Evolutionary conservation across 2,888 invertebrate genomes (phyloP).

Genomic region (Dryococelus australis): DNA sequence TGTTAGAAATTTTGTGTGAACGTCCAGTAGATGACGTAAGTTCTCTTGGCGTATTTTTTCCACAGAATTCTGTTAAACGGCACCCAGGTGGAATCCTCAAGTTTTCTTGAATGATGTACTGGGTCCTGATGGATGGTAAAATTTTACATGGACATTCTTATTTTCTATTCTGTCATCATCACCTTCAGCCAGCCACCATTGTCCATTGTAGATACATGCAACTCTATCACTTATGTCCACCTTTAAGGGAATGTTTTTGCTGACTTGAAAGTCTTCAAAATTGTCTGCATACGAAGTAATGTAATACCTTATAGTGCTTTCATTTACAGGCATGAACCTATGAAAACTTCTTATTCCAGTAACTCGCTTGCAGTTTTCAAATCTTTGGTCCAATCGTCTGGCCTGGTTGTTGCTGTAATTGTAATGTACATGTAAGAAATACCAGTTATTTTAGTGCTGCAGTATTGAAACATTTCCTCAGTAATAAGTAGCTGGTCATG

Average conservation of each 20-base stretch:
- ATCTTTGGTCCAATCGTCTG: too few relatives aligned
- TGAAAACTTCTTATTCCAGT: neutral
- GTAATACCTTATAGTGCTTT: neutral
- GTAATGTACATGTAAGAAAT: too few relatives aligned
- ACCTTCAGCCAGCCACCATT: neutral
- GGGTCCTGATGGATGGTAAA: conserved; percentile 20
- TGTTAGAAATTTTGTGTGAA: neutral
- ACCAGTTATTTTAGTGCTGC: too few relatives aligned
- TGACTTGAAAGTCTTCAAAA: too few relatives aligned
- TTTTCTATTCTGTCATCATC: neutral
- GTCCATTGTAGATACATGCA: neutral
- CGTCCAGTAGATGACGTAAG: neutral
- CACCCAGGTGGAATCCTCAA: neutral
- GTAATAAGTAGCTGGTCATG: too few relatives aligned
- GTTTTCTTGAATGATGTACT: neutral
- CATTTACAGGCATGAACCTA: neutral
- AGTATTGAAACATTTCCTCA: too few relatives aligned
- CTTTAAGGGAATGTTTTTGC: neutral
- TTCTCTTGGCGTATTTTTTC: neutral
- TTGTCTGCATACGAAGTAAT: neutral
- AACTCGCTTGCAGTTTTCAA: too few relatives aligned
- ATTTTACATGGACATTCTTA: neutral
- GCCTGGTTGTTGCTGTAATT: too few relatives aligned
- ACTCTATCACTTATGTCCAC: neutral
- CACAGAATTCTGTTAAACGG: neutral